phyloP scores from a whole-genome alignment of 1,140 invertebrate genomes.

The Drosophila micromelanica region DNA sequence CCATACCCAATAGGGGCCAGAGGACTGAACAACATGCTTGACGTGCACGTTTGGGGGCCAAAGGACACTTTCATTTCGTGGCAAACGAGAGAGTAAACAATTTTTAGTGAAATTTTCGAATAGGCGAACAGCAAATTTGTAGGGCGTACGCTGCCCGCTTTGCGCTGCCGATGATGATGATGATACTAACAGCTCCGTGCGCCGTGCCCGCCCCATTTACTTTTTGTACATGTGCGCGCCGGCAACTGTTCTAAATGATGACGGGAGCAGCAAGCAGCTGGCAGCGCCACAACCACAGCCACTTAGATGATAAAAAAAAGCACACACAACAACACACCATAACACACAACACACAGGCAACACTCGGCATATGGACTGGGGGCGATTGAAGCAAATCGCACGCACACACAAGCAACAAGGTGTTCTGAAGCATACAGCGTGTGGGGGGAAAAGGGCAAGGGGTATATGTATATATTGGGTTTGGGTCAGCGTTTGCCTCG shows the following conservation, averaged over 20 bases:
- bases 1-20: neutral
- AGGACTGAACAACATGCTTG: neutral
- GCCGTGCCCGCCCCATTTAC: constrained; percentile 66
- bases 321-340: constrained; percentile 18
- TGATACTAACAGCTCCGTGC: constrained; percentile 62
- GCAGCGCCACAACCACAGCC: constrained; percentile 42
- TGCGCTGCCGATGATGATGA: constrained; percentile 36
- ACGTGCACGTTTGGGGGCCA: constrained; percentile 37
- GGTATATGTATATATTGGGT: constrained; percentile 6
- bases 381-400: constrained; percentile 17
- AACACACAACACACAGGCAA: constrained; percentile 19
- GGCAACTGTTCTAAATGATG: constrained; percentile 74
- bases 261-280: constrained; percentile 66
- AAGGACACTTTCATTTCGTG: constrained; percentile 83
- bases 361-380: constrained; percentile 11
- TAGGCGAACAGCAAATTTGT: constrained; percentile 83
- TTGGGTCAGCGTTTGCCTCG: constrained; percentile 33
- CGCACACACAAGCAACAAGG: constrained; percentile 32
- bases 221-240: constrained; percentile 57
- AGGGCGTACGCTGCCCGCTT: constrained; percentile 58
- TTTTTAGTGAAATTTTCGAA: constrained; percentile 84
- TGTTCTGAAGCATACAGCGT: neutral
- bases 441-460: no score
- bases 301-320: constrained; percentile 74
- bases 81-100: constrained; percentile 84